Evolutionary conservation across 2,797 vertebrate genomes (phyloP).

Genomic region (Sarcophilus harrisii): DNA sequence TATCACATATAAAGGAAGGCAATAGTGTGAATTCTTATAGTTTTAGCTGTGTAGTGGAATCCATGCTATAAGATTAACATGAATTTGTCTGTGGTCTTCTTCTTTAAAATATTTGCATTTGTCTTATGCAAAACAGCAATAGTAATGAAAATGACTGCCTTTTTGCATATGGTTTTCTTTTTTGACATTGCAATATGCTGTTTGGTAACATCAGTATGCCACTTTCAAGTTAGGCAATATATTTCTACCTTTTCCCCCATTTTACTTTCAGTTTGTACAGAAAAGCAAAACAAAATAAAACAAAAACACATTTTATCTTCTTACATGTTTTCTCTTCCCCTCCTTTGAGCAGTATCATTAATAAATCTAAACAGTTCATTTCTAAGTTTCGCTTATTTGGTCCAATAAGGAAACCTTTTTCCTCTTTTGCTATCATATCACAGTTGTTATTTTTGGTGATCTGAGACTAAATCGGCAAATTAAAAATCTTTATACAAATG

Average conservation of each 20-base stretch:
- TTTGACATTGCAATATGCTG: neutral
- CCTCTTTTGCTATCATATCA: conserved; percentile 40
- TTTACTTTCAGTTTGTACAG: conserved; percentile 50
- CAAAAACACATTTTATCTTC: neutral
- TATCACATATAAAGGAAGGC: conserved; percentile 29
- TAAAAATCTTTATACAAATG: conserved; percentile 19
- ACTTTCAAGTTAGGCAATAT: conserved; percentile 4
- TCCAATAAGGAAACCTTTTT: conserved; percentile 38
- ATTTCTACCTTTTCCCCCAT: conserved; percentile 18
- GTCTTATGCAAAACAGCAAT: neutral
- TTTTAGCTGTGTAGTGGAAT: neutral
- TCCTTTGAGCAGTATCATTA: conserved; percentile 55
- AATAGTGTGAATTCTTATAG: conserved; percentile 13
- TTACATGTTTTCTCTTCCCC: conserved; percentile 46
- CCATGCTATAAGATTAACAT: conserved; percentile 51
- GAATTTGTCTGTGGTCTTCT: conserved; percentile 48
- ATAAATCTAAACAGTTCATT: conserved; percentile 46
- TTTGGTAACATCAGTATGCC: conserved; percentile 4
- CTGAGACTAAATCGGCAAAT: conserved; percentile 48
- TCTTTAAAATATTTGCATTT: conserved; percentile 35
- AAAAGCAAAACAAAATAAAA: neutral
- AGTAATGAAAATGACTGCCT: neutral
- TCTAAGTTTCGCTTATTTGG: conserved; percentile 51
- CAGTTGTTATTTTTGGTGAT: conserved; percentile 50
- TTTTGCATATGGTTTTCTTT: conserved; percentile 45